phyloP scores from a whole-genome alignment of 2,888 invertebrate genomes.

The Lydus trimaculatus region DNA sequence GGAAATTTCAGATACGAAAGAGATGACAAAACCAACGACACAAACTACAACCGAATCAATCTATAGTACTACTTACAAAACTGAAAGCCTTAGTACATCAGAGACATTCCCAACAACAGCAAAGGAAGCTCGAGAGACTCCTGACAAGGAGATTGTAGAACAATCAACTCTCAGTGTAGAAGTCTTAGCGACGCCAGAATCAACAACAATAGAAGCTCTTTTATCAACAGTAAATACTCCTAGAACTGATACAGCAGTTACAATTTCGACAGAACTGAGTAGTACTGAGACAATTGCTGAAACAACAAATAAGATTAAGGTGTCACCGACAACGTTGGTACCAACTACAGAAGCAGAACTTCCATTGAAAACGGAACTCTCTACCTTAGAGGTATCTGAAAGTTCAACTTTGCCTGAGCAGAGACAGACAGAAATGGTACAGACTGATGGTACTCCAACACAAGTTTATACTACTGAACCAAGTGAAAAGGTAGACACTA shows the following conservation, averaged over 20 bases:
- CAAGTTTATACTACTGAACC: background rate
- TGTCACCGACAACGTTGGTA: too few species aligned
- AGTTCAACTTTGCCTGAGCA: background rate
- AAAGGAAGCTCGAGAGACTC: background rate
- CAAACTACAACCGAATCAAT: background rate
- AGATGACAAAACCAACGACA: background rate
- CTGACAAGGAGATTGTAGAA: background rate
- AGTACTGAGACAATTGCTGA: background rate
- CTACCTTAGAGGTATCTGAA: background rate
- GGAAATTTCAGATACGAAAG: background rate
- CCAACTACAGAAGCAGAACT: too few species aligned
- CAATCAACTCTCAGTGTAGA: background rate
- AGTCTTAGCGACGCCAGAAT: background rate
- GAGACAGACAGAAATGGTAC: background rate
- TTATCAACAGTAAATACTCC: background rate
- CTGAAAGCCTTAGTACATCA: background rate
- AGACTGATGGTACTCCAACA: background rate
- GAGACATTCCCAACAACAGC: background rate
- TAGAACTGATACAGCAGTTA: background rate
- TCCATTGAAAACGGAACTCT: too few species aligned
- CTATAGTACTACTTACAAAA: background rate
- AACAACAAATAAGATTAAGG: background rate
- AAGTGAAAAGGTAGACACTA: background rate
- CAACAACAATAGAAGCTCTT: background rate
- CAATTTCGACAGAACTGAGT: background rate